These are phyloP conservation scores for Burhinus bistriatus DNA, from an alignment of 2,113 vertebrate genomes.

Conservation along the genomic window DNA sequence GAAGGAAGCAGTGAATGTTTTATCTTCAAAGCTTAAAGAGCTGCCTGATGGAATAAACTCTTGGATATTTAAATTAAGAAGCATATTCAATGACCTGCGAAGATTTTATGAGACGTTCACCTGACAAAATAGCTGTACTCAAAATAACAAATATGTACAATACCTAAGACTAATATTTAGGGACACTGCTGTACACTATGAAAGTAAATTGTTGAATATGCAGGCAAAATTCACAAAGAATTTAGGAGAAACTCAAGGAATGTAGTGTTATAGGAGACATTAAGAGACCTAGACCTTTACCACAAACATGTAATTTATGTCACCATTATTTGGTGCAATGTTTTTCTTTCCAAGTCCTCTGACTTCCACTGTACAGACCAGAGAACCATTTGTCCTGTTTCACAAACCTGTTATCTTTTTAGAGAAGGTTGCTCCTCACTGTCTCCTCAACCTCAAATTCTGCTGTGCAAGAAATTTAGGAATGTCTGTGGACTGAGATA, in stretches of 20 bases:
- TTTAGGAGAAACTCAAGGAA: background rate
- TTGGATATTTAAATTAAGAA: background rate
- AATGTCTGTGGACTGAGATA: background rate
- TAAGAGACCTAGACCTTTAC: background rate
- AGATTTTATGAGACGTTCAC: background rate
- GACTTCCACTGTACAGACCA: background rate
- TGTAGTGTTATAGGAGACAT: background rate
- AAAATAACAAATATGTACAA: background rate
- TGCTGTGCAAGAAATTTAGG: background rate
- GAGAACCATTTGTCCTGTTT: background rate
- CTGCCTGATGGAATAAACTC: background rate
- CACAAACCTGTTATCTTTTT: background rate
- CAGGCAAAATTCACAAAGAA: background rate
- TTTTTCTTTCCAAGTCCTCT: background rate
- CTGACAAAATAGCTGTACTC: background rate
- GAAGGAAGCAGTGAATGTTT: background rate
- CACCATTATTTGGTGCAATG: background rate
- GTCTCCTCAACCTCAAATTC: background rate
- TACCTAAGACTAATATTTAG: background rate
- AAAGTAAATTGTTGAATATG: background rate
- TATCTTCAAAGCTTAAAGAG: background rate
- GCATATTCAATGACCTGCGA: background rate
- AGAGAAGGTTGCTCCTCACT: background rate
- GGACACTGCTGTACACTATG: background rate
- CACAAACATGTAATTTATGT: background rate